A percentile compares a stretch with the other conserved stretches of the same genome.
These are phyloP conservation scores for Actinernus sp. DNA, from an alignment of 92 coral and sea anemone genomes.

Conservation along the genomic window DNA sequence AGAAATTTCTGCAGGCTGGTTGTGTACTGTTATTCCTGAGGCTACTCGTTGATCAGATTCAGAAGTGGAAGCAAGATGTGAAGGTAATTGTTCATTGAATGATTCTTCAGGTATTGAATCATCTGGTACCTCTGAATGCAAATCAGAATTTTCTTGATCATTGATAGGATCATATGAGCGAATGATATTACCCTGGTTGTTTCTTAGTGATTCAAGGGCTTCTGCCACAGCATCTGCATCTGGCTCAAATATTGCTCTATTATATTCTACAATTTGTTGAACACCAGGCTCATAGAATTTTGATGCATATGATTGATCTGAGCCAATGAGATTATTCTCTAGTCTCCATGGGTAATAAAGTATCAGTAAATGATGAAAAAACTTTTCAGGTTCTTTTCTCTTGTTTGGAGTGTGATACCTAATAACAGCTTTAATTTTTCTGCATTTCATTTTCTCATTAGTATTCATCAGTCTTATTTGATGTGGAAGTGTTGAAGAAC, in stretches of 20 bases:
- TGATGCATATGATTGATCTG: slow-evolving; percentile 64
- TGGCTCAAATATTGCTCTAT: slow-evolving; percentile 69
- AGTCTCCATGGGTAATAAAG: slow-evolving; percentile 64
- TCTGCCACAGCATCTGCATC: slow-evolving; percentile 73
- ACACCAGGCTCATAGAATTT: slow-evolving; percentile 65
- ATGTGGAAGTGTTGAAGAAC: slow-evolving; percentile 7
- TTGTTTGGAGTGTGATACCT: slow-evolving; percentile 53
- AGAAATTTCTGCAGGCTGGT: slow-evolving; percentile 49
- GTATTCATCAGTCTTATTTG: slow-evolving; percentile 46
- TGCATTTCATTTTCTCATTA: slow-evolving; percentile 31
- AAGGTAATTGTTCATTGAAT: slow-evolving; percentile 45
- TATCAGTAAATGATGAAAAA: slow-evolving; percentile 66
- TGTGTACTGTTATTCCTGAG: not conserved
- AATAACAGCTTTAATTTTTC: slow-evolving; percentile 44
- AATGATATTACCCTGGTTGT: slow-evolving; percentile 19
- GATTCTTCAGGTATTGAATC: slow-evolving; percentile 29
- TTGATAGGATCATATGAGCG: slow-evolving; percentile 61
- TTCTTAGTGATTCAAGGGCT: slow-evolving; percentile 60
- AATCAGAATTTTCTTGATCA: slow-evolving; percentile 72
- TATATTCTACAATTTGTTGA: slow-evolving; percentile 57
- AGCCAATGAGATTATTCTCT: slow-evolving; percentile 42
- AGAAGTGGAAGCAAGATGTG: slow-evolving; percentile 31
- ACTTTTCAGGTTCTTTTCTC: slow-evolving; percentile 52
- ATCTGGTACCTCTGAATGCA: slow-evolving; percentile 23
- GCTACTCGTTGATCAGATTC: slow-evolving; percentile 7